Conservation (phyloP, 2,113 vertebrate species). For the Entosphenus tridentatus region DNA sequence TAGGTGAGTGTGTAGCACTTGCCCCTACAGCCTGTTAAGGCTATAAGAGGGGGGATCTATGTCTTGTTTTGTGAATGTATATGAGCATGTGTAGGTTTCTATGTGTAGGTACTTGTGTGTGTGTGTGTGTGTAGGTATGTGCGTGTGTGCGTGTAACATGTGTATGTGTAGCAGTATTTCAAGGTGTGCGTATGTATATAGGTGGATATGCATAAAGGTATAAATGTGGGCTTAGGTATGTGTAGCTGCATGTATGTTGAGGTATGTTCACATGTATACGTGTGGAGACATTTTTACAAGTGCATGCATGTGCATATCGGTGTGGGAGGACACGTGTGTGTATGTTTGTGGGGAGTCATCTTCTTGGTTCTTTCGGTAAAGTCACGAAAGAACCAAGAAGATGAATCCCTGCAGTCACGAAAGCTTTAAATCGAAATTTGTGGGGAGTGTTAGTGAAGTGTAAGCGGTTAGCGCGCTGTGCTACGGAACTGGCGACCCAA, state of each 20-base stretch:
- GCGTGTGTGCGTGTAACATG: neutral
- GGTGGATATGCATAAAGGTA: neutral
- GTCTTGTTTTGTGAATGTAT: neutral
- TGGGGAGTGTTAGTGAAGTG: no score
- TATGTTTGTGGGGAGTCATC: no score
- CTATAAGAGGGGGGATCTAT: neutral
- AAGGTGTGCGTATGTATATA: neutral
- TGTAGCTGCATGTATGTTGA: neutral
- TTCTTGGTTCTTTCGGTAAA: no score
- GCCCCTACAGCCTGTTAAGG: neutral
- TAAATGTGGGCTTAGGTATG: neutral
- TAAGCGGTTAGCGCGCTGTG: no score
- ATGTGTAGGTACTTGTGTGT: neutral
- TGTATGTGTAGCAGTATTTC: neutral
- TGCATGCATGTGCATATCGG: neutral
- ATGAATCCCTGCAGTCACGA: no score
- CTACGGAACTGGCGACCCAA: no score
- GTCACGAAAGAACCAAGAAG: no score
- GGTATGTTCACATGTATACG: neutral
- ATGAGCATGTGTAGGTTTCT: neutral
- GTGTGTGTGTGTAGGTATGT: neutral
- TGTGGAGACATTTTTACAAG: neutral
- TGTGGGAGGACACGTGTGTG: no score
- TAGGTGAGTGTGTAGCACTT: neutral
- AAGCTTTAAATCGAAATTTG: no score